Evolutionary conservation across 2,888 invertebrate genomes (phyloP).

Genomic region (Drosophila greeni): DNA sequence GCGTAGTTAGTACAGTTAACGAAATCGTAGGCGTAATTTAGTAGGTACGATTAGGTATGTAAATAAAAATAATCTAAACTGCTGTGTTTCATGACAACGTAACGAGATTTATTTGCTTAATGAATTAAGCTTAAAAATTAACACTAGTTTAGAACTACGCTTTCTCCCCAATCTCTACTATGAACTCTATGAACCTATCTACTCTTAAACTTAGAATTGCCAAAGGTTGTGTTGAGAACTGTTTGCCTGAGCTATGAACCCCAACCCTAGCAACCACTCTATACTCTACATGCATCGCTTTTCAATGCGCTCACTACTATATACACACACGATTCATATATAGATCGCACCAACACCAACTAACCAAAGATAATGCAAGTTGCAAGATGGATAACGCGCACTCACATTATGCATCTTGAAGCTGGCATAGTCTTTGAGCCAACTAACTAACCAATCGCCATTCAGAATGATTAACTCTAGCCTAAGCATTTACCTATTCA

Average conservation of each 20-base stretch:
- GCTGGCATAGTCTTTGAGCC: neutral
- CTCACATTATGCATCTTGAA: neutral
- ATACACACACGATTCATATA: conserved; percentile 18
- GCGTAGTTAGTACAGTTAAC: conserved; percentile 62
- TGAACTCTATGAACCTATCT: conserved; percentile 18
- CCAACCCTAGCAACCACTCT: conserved; percentile 37
- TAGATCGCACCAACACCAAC: conserved; percentile 48
- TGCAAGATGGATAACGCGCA: neutral
- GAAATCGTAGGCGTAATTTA: conserved; percentile 46
- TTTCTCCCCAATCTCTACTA: conserved; percentile 38
- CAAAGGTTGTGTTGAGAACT: conserved; percentile 68
- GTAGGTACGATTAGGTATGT: conserved; percentile 53
- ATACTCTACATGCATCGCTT: conserved; percentile 37
- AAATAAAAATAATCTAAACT: conserved; percentile 59
- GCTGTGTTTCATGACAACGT: conserved; percentile 76
- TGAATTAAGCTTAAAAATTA: conserved; percentile 30
- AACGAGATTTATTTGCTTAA: conserved; percentile 46
- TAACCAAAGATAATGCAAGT: conserved; percentile 3
- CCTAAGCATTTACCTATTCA: conserved; percentile 53
- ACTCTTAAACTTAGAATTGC: conserved; percentile 51
- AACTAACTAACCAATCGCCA: conserved; percentile 39
- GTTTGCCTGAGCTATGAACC: conserved; percentile 58
- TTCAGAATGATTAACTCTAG: conserved; percentile 46
- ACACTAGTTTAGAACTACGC: conserved; percentile 48
- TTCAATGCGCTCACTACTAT: conserved; percentile 29